Base-by-base conservation (phyloP, 2,888 invertebrate genomes). In the Sinelater perroti region DNA sequence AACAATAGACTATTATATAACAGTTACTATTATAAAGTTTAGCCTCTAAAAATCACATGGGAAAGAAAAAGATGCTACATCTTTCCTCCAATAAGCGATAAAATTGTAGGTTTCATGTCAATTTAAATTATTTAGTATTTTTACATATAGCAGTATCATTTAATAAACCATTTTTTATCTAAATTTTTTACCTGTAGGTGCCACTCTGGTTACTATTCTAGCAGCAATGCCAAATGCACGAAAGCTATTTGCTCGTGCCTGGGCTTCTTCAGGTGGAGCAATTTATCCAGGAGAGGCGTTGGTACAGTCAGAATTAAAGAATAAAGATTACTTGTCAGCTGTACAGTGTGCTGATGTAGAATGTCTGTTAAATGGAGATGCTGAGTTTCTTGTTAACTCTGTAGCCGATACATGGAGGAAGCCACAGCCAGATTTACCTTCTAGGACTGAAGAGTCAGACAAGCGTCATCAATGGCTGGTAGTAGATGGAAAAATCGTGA, bases 181-280 rank as follows among this genome's bases (percentile, higher is more conserved):
- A 30, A 56, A 7, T 3, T 46, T 5, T 51, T 45, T 8, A 21
- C 16, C 17, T 20, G n/a, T 50, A 63, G 77, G 94, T 1, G 94
- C 90, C 0, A 93, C 93, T 0, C 77, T 94, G 8, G 89, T 91
- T 0, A 88, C 92, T 0, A 90, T 91, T 0, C 78, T 95, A 30
- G 84, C 70, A 78, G 88, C 62, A 74, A 84, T 80, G 7, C 79
- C 75, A 64, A 78, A 83, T 52, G 80, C 86, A 1, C 84, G 86
- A 47, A 85, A 85, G 38, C 79, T 93, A 2, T 94, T 93, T 70
- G 80, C 87, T 0, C 80, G 88, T 45, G 89, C 87, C 2, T 93
- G 93, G 93, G 84, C 91, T 1, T 87, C 92, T 0, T 91, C 91
- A 1, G 85, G 90, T 0, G 87, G 90, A 1, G 87, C 89, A 0